These are phyloP conservation scores for Sardina pilchardus DNA, from an alignment of 2,113 vertebrate genomes.

Conservation along the genomic window DNA sequence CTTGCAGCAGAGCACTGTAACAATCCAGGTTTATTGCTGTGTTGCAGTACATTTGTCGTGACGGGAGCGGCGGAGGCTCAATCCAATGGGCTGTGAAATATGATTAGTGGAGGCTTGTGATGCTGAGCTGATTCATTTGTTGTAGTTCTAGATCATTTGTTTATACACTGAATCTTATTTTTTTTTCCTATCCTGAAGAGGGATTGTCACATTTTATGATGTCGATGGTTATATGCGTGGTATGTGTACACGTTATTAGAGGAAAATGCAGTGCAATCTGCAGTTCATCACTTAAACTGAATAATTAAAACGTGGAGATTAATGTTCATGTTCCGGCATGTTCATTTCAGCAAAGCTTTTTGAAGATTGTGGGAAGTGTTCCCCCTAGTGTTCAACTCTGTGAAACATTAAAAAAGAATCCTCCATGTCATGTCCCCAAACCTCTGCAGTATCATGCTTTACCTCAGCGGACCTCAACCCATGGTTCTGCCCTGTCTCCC, in stretches of 20 bases:
- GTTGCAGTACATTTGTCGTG: conserved; percentile 18
- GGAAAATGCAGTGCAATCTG: background rate
- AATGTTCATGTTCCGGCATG: conserved; percentile 21
- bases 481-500: conserved; percentile 44
- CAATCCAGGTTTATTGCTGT: background rate
- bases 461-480: background rate
- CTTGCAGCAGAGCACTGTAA: background rate
- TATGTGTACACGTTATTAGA: background rate
- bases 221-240: background rate
- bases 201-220: conserved; percentile 6
- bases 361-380: conserved; percentile 47
- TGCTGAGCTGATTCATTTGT: conserved; percentile 18
- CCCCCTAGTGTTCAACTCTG: conserved; percentile 48
- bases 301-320: background rate
- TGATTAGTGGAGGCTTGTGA: conserved; percentile 10
- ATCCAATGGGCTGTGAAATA: conserved; percentile 33
- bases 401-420: background rate
- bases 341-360: background rate
- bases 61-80: conserved; percentile 7
- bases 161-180: background rate
- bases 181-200: background rate
- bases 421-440: background rate
- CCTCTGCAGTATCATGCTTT: conserved; percentile 9
- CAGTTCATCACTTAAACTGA: background rate
- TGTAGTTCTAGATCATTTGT: conserved; percentile 25